These are phyloP conservation scores for Phaenicophaeus curvirostris DNA, from an alignment of 2,797 vertebrate genomes.

Conservation along the genomic window DNA sequence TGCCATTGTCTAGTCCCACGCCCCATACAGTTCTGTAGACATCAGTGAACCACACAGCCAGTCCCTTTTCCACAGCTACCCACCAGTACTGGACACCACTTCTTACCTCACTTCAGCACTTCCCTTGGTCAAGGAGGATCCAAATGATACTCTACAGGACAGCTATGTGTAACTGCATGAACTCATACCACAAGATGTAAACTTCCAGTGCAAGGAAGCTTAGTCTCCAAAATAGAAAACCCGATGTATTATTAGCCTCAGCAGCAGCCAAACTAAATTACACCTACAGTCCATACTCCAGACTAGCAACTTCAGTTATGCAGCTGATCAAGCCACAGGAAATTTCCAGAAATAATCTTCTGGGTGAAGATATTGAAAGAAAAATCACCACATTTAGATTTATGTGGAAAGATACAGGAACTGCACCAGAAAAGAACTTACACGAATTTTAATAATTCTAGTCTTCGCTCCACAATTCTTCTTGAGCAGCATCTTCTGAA, in stretches of 20 bases:
- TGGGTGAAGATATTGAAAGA: neutral
- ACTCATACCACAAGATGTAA: neutral
- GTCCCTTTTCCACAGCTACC: neutral
- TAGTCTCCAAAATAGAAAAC: neutral
- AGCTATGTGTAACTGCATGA: neutral
- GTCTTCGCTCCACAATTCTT: slow-evolving; percentile 90
- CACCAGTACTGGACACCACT: neutral
- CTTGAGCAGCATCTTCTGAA: slow-evolving; percentile 92
- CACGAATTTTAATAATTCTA: slow-evolving; percentile 88
- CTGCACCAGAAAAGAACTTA: slow-evolving; percentile 75
- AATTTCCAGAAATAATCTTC: neutral
- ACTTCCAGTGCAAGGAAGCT: neutral
- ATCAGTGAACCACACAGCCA: neutral
- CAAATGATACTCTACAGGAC: neutral
- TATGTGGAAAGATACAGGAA: neutral
- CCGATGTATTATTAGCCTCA: neutral
- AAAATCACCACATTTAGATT: neutral
- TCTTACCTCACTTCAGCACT: neutral
- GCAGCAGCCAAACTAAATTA: neutral
- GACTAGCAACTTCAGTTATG: neutral
- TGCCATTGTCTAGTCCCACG: neutral
- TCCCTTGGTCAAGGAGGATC: neutral
- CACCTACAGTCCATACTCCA: neutral
- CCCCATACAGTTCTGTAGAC: neutral
- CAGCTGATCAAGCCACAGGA: neutral